phyloP scores from a whole-genome alignment of 2,113 vertebrate species.

The Mesoclemmys tuberculata region DNA sequence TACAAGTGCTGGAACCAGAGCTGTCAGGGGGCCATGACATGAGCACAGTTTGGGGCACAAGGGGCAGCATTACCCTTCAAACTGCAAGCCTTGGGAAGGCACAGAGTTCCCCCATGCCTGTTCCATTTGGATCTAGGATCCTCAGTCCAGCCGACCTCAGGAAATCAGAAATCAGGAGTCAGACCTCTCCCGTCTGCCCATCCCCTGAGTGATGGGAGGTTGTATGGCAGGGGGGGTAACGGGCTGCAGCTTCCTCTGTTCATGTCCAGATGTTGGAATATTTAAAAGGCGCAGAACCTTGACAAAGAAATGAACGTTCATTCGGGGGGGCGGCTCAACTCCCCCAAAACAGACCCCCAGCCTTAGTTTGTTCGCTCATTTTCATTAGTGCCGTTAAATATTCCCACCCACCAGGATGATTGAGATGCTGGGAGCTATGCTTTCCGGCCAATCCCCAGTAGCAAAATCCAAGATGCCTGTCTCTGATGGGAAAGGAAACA shows the following conservation, averaged over 20 bases:
- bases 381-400: background rate
- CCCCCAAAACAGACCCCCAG: background rate
- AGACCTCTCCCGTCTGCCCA: too few relatives aligned
- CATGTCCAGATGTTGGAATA: background rate
- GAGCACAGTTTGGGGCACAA: too few relatives aligned
- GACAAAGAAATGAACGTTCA: background rate
- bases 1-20: too few relatives aligned
- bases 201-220: conserved; percentile 26
- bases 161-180: too few relatives aligned
- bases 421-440: accelerated
- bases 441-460: background rate
- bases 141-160: too few relatives aligned
- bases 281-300: background rate
- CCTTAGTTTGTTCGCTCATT: background rate
- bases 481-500: background rate
- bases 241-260: background rate
- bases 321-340: background rate
- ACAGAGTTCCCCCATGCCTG: too few relatives aligned
- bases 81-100: too few relatives aligned
- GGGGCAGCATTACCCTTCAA: too few relatives aligned
- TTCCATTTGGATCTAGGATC: too few relatives aligned
- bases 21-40: too few relatives aligned
- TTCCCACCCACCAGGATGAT: background rate
- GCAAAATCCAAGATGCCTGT: background rate
- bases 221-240: background rate